Evolutionary conservation across 2,888 invertebrate genomes (phyloP).

Genomic region (Cepaea hortensis): DNA sequence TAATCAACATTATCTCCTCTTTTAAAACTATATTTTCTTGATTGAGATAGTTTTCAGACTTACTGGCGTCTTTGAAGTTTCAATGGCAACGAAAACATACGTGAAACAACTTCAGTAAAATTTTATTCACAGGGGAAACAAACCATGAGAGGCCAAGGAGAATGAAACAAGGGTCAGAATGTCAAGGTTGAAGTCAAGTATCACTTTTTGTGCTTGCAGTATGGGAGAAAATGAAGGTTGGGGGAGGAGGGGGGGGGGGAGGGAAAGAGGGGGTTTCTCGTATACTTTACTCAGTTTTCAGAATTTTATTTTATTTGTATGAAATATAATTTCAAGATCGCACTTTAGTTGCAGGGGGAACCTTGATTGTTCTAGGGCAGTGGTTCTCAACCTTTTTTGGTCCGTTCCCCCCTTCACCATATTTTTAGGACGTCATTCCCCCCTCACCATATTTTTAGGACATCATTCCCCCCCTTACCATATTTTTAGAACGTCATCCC

Average conservation of each 20-base stretch:
- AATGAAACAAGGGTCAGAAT: background rate
- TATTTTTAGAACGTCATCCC: too few relatives aligned
- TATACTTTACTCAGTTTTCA: too few relatives aligned
- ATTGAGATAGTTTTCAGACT: background rate
- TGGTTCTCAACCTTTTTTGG: too few relatives aligned
- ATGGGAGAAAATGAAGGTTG: background rate
- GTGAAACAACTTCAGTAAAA: slow-evolving; percentile 1
- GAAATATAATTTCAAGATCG: too few relatives aligned
- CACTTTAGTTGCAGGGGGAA: too few relatives aligned
- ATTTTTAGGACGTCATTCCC: too few relatives aligned
- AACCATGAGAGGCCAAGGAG: background rate
- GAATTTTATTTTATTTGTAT: too few relatives aligned
- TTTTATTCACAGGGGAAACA: background rate
- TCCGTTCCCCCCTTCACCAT: too few relatives aligned
- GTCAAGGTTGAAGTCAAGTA: background rate
- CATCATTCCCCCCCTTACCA: too few relatives aligned
- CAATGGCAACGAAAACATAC: slow-evolving; percentile 2
- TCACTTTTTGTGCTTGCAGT: background rate
- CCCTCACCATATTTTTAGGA: too few relatives aligned
- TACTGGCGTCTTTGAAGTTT: slow-evolving; percentile 11
- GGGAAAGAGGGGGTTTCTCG: too few relatives aligned
- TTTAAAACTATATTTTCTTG: background rate
- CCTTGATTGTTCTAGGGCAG: too few relatives aligned
- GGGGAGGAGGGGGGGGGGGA: background rate
- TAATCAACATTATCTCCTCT: slow-evolving; percentile 22